A percentile compares a stretch with the other conserved stretches of the same genome.
Evolutionary conservation across 2,888 invertebrate genomes (phyloP).

Genomic region (Sesia apiformis): DNA sequence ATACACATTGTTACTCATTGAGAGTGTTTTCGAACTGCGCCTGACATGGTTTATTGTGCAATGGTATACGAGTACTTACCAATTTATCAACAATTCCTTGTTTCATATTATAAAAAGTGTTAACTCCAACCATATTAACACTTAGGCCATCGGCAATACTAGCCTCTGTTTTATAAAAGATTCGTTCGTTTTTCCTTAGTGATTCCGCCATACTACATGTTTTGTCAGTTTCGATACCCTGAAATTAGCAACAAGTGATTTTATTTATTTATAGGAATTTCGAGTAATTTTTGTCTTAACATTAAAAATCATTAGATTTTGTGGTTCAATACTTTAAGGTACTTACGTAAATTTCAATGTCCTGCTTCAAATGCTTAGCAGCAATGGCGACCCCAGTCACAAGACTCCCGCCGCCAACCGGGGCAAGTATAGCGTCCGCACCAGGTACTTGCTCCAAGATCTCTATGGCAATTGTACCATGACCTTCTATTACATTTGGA

Average conservation of each 20-base stretch:
- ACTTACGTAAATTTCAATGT: slow-evolving; percentile 88
- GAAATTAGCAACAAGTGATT: slow-evolving; percentile 6
- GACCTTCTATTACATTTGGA: slow-evolving; percentile 94
- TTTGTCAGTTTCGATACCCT: slow-evolving; percentile 59
- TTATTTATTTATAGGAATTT: background rate
- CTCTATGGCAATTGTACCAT: slow-evolving; percentile 95
- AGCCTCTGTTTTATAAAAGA: slow-evolving; percentile 76
- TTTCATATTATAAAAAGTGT: slow-evolving; percentile 9
- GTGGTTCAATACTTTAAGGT: background rate
- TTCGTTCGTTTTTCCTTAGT: slow-evolving; percentile 79
- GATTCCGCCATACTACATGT: slow-evolving; percentile 54
- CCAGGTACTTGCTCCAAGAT: slow-evolving; percentile 90
- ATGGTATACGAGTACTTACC: slow-evolving; percentile 30
- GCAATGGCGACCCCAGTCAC: slow-evolving; percentile 91
- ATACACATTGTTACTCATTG: no score
- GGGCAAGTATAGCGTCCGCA: slow-evolving; percentile 91
- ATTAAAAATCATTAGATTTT: background rate
- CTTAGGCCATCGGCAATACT: slow-evolving; percentile 88
- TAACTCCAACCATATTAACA: slow-evolving; percentile 50
- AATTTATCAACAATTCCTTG: slow-evolving; percentile 63
- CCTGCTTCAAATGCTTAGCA: slow-evolving; percentile 88
- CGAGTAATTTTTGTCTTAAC: background rate
- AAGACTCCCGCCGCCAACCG: slow-evolving; percentile 93
- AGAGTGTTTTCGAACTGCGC: background rate
- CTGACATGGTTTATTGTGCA: no score